Evolutionary conservation across 35 echinoderm and acorn worm genomes (phyloP), one percentile per base, ranked within the genome.

Genomic region (Heliocidaris tuberculata): DNA sequence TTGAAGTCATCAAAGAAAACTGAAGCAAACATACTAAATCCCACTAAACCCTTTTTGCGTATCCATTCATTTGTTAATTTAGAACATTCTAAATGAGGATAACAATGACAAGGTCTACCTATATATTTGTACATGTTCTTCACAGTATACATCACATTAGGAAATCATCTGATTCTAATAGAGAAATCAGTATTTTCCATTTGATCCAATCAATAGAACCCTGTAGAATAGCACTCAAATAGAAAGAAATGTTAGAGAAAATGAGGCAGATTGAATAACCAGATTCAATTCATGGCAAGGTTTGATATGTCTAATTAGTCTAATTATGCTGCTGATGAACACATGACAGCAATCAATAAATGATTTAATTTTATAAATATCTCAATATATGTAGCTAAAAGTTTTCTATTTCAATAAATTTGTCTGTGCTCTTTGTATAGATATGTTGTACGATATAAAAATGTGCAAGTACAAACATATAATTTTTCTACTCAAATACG

Each of bases 251-350:
- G 65, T 78, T 78, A 78, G 19, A 21, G 21, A 78, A 78, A 24
- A 27, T 78, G 65, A 78, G 65, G 65, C 65, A n/a, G 19, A 78
- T 78, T 78, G 65, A 78, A 78, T 78, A 78, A 78, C 65, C 65
- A 78, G 65, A 78, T 78, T 78, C 65, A 78, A 78, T 78, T 78
- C 27, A n/a, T 78, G 65, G 65, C 65, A 78, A 78, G 65, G 65
- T 78, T 42, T 78, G 65, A 78, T 56, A 56, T 56, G 10, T 56
- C 0, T 78, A 24, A 78, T 78, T 78, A 78, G 65, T 78, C 7
- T 42, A 0, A 78, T 70, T 5, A 78, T 24, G 27, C 21, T n/a
- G 19, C 17, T 24, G 60, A 5, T 78, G 19, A 78, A 78, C 65
- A 78, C 65, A 78, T 2, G 27, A 78, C 65, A 78, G 65, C 65